Evolutionary conservation across 2,113 vertebrate species (phyloP), one percentile per base, ranked within the genome.

Genomic region (Nycticorax nycticorax): DNA sequence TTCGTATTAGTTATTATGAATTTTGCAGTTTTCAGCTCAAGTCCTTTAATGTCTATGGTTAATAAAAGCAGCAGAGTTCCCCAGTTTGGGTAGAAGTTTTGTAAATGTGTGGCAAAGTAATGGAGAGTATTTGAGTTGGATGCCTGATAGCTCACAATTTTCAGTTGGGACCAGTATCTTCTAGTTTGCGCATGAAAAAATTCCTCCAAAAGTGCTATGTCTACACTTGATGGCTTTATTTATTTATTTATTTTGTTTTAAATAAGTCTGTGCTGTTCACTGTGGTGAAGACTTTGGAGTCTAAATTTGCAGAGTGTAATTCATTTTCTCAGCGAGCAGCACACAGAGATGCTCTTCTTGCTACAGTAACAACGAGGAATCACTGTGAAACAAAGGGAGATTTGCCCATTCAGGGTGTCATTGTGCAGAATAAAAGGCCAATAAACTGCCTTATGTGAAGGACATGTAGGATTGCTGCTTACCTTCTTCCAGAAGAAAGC

Each of bases 31-130:
- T 93, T 93, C 74, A 89, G 53, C 78, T 87, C 39, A 64, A 92
- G 66, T 75, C n/a, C 66, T 93, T 97, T 96, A 96, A 95, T 95
- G 81, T 94, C 66, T 85, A 13, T 64, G 85, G 69, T 91, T 96
- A 94, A 74, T 88, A 91, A 96, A 95, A 91, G 82, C 68, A 93
- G 80, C 32, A 67, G 66, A 82, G 67, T 82, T 95, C 27, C 32
- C 27, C 41, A 73, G 11, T 57, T 73, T 92, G 69, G 63, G 33
- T 9, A 26, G 33, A 89, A 82, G 43, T 78, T 87, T 81, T 81
- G 0, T 73, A 52, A 64, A 28, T 53, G 16, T 69, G 22, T 89
- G 77, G 53, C 30, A 66, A 32, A n/a, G 30, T 59, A 85, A 63
- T 47, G 60, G 68, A 85, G 43, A 28, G 4, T 53, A 56, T 79